A percentile compares a stretch with the other conserved stretches of the same genome.
Evolutionary conservation across 2,888 invertebrate species (phyloP).

Genomic region (Ichneumon xanthorius): DNA sequence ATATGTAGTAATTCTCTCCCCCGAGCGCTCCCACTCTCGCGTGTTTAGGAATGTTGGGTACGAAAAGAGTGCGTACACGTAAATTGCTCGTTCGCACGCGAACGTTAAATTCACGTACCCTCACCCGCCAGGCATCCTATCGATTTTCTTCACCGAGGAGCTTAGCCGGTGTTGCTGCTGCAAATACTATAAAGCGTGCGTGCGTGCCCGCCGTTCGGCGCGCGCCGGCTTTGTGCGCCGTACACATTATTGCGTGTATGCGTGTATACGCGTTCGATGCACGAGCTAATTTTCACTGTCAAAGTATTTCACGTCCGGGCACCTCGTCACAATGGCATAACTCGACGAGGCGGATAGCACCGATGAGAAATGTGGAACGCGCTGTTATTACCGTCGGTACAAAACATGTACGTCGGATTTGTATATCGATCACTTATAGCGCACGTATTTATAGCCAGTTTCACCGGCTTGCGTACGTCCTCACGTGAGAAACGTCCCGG

Average conservation of each 20-base stretch:
- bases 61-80: conserved; percentile 63
- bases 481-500: background rate
- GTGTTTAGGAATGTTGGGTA: conserved; percentile 70
- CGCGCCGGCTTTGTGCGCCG: conserved; percentile 35
- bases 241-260: background rate
- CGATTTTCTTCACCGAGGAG: conserved; percentile 56
- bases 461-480: background rate
- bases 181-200: conserved; percentile 27
- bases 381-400: background rate
- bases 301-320: conserved; percentile 45
- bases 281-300: conserved; percentile 29
- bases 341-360: background rate
- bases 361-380: background rate
- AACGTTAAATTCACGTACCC: conserved; percentile 48
- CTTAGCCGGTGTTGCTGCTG: conserved; percentile 8
- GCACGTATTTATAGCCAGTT: background rate
- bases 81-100: conserved; percentile 71
- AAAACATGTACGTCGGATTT: background rate
- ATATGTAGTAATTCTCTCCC: background rate
- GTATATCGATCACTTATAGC: background rate
- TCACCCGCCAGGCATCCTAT: conserved; percentile 31
- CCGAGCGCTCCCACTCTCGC: conserved; percentile 51
- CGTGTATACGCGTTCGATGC: background rate
- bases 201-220: conserved; percentile 55
- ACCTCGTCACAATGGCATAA: conserved; percentile 45